Evolutionary conservation across 2,113 vertebrate species (phyloP).

Genomic region (Ochotona curzoniae): DNA sequence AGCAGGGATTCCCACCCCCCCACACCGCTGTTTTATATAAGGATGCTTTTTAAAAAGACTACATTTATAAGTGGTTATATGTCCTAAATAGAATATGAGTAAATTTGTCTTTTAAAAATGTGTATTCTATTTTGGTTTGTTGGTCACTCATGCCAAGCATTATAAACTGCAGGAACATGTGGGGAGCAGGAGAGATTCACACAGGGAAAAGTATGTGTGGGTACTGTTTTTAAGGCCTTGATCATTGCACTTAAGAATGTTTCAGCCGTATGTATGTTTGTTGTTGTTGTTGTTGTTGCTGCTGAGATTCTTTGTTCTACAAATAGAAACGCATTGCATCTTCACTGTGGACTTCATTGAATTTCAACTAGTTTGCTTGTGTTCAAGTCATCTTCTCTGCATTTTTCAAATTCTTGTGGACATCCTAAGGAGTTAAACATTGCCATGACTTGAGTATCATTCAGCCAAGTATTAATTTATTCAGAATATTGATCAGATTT

Average conservation of each 20-base stretch:
- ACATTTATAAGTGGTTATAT: conserved; percentile 84
- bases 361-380: conserved; percentile 78
- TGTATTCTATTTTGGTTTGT: conserved; percentile 80
- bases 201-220: conserved; percentile 63
- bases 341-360: conserved; percentile 69
- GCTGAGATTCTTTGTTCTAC: conserved; percentile 67
- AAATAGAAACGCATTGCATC: conserved; percentile 69
- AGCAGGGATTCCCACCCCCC: conserved; percentile 79
- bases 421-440: conserved; percentile 51
- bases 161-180: conserved; percentile 57
- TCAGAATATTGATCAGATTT: conserved; percentile 38
- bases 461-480: conserved; percentile 19
- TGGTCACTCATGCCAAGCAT: conserved; percentile 80
- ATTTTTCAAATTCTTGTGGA: conserved; percentile 57
- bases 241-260: conserved; percentile 75
- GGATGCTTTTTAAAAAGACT: conserved; percentile 82
- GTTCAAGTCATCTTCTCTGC: conserved; percentile 69
- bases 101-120: conserved; percentile 83
- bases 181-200: conserved; percentile 2
- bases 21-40: conserved; percentile 82
- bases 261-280: conserved; percentile 66
- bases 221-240: conserved; percentile 78
- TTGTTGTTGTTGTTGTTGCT: not conserved
- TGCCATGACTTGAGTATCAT: conserved; percentile 22
- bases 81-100: conserved; percentile 81